phyloP scores from a whole-genome alignment of 2,113 vertebrate species.

The Copsychus sechellarum region DNA sequence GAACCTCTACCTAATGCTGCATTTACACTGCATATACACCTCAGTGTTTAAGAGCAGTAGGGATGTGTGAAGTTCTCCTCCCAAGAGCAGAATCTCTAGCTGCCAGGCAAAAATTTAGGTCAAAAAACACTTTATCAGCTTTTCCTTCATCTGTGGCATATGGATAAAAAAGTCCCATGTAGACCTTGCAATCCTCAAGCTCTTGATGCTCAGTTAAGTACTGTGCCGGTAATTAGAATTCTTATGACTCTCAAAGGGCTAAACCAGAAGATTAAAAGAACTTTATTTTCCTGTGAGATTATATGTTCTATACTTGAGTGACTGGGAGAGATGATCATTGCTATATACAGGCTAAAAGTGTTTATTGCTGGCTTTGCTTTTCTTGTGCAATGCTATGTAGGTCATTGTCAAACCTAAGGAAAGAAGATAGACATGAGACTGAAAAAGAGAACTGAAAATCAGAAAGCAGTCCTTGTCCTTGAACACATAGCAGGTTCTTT shows the following conservation, averaged over 20 bases:
- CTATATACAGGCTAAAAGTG: not conserved
- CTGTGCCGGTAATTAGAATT: not conserved
- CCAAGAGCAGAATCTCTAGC: not conserved
- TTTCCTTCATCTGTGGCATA: not conserved
- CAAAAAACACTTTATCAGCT: not conserved
- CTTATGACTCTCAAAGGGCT: conserved; percentile 12
- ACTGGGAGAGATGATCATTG: not conserved
- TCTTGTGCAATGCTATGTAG: conserved; percentile 18
- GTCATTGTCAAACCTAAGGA: conserved; percentile 11
- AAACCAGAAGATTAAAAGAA: conserved; percentile 56
- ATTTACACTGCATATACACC: not conserved
- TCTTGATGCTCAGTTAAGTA: conserved; percentile 12
- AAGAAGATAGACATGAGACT: not conserved
- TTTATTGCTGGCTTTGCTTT: conserved; percentile 41
- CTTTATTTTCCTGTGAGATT: conserved; percentile 30
- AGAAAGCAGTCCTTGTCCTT: not conserved
- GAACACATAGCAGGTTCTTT: not conserved
- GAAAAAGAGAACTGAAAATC: not conserved
- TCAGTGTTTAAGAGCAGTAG: not conserved
- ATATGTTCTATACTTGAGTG: not conserved
- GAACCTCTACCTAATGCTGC: not conserved
- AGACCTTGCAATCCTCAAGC: not conserved
- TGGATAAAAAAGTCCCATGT: not conserved
- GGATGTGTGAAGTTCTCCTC: not conserved
- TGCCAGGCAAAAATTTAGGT: not conserved